Evolutionary conservation across 2,797 vertebrate species (phyloP), one percentile per base, ranked within the genome.

Genomic region (Naso thynnoides): DNA sequence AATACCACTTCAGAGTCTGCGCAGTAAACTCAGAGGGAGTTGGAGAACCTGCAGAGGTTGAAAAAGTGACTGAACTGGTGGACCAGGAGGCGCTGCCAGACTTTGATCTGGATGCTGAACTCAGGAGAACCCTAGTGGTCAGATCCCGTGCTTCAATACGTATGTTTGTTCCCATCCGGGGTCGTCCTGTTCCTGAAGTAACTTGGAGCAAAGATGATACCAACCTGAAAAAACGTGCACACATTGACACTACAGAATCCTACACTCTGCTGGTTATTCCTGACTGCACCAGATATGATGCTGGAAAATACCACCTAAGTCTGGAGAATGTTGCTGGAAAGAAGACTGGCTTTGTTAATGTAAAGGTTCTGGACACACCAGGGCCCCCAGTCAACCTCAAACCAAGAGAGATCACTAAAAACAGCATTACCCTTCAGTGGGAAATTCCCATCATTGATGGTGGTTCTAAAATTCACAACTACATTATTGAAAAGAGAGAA

Each of bases 381-480:
- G 98, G 98, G 60, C 98, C 98, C 15, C 98, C 98, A 83, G 92
- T 97, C 68, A 97, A 99, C 82, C 93, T 99, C 57, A 96, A 95
- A 86, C 96, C 97, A 58, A 96, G 96, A 87, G 97, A 99, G 89
- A 96, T 99, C 89, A 97, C 95, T 16, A 99, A 97, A 81, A 96
- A 96, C 62, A 96, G 96, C 79, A 96, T 99, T 80, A 98, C 95
- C 27, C 92, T 99, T 33, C 98, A 99, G 33, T 99, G 98, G 98
- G 98, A 99, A 91, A 97, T 98, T 83, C 98, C 98, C 83, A 95
- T 99, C 63, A 97, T 99, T 71, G 98, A 99, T 67, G 98, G 98
- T 3, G 98, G 98, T 63, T 99, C 98, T 52, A 97, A 96, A 83
- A 96, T 99, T 90, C 97, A 93, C 66, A 99, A 98, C 88, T 99